phyloP scores from a whole-genome alignment of 2,113 vertebrate genomes.

The Rhizomys pruinosus region DNA sequence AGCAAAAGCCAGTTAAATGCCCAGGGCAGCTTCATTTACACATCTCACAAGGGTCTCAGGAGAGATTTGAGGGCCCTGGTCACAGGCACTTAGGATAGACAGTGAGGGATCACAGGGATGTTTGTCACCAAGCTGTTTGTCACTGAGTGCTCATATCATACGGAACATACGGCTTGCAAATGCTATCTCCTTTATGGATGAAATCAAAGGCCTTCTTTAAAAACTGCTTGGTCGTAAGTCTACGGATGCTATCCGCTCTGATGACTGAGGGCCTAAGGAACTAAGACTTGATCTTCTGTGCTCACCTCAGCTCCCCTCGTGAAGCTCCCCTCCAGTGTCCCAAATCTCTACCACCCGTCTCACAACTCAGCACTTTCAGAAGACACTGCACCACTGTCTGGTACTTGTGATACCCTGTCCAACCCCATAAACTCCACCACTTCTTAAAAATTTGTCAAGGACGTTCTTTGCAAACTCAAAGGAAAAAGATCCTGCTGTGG shows the following conservation, averaged over 20 bases:
- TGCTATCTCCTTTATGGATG: constrained; percentile 50
- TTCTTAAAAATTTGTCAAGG: constrained; percentile 1
- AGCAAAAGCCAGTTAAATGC: constrained; percentile 73
- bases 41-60: constrained; percentile 68
- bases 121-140: constrained; percentile 75
- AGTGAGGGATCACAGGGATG: constrained; percentile 64
- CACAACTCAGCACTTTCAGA: accelerated
- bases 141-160: constrained; percentile 71
- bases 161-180: constrained; percentile 59
- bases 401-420: background rate
- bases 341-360: accelerated
- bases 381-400: accelerated
- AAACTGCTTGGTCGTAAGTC: background rate
- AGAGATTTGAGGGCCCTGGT: constrained; percentile 74
- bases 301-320: background rate
- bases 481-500: constrained; percentile 13
- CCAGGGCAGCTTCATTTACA: constrained; percentile 75
- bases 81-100: constrained; percentile 74
- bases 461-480: background rate
- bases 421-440: accelerated
- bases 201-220: constrained; percentile 68
- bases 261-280: background rate
- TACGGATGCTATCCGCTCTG: constrained; percentile 59
- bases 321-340: accelerated
- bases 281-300: background rate